A percentile compares a stretch with the other conserved stretches of the same genome.
Conservation (phyloP, 1,140 invertebrate genomes). For the Tribolium madens region DNA sequence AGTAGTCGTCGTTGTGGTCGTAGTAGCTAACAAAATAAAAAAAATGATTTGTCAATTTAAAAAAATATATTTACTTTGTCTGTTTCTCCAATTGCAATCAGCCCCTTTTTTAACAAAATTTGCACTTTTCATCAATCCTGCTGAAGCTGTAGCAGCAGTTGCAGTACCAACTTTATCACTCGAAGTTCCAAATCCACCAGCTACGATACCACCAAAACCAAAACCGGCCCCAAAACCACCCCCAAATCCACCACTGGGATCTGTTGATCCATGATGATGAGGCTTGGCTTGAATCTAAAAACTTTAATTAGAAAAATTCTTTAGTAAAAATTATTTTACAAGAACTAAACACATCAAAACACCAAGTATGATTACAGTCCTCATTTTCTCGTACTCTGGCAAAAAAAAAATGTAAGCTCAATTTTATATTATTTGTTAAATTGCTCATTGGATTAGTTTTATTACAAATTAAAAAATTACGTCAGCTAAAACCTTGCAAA, state of each 20-base stretch:
- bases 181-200: neutral
- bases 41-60: neutral
- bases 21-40: neutral
- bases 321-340: neutral
- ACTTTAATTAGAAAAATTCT: neutral
- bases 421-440: neutral
- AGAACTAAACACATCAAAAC: neutral
- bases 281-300: neutral
- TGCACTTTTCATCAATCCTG: neutral
- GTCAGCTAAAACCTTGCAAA: neutral
- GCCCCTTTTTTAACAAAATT: neutral
- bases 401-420: neutral
- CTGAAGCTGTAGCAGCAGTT: neutral
- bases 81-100: neutral
- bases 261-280: neutral
- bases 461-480: neutral
- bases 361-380: neutral
- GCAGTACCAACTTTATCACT: neutral
- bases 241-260: neutral
- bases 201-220: neutral
- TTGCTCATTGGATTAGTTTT: neutral
- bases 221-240: neutral
- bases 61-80: neutral
- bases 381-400: neutral
- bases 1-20: neutral